phyloP scores from a whole-genome alignment of 2,113 vertebrate species.

The Prietella phreatophila region DNA sequence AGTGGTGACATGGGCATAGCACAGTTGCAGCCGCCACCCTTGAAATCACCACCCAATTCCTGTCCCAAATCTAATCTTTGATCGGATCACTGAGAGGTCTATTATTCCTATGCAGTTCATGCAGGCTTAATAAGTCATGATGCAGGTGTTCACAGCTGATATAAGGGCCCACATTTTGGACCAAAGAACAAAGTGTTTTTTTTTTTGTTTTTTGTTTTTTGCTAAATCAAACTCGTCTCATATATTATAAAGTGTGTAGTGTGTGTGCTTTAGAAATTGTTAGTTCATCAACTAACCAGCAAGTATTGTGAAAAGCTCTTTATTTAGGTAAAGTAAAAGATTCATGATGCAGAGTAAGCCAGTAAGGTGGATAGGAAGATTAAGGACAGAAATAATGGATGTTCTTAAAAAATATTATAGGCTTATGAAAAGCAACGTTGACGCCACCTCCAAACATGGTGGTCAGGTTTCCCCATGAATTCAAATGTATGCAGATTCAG shows the following conservation, averaged over 20 bases:
- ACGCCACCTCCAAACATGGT: neutral
- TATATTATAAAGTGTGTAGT: neutral
- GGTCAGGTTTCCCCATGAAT: conserved; percentile 32
- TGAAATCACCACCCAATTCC: neutral
- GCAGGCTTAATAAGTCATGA: neutral
- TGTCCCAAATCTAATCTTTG: neutral
- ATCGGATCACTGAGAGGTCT: neutral
- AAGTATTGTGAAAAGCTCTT: neutral
- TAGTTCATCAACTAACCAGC: too few relatives aligned
- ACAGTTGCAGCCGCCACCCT: neutral
- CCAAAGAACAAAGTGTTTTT: neutral
- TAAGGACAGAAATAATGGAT: neutral
- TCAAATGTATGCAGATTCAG: conserved; percentile 63
- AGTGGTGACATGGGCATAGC: neutral
- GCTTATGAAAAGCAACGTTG: neutral
- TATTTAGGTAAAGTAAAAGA: neutral
- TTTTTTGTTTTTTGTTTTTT: too few relatives aligned
- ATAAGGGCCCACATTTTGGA: neutral
- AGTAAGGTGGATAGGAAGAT: neutral
- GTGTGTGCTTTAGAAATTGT: neutral
- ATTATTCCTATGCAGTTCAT: neutral
- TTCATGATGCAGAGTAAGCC: too few relatives aligned
- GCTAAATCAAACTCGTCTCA: neutral
- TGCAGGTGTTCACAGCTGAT: neutral
- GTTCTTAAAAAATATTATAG: conserved; percentile 7